phyloP scores from a whole-genome alignment of 2,797 vertebrate genomes.

The Enteromius afrohamiltoni region DNA sequence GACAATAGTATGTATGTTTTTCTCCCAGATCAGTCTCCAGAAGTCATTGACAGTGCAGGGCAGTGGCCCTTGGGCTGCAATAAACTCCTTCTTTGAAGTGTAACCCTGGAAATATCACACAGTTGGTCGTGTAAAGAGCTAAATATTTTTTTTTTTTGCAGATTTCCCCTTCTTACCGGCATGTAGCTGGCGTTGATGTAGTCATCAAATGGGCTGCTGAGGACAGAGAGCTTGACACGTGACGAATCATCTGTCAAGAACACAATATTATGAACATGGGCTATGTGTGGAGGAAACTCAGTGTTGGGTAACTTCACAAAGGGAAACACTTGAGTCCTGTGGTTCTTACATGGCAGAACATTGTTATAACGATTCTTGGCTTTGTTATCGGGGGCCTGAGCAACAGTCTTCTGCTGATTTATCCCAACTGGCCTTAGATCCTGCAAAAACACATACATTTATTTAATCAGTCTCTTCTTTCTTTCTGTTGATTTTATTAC shows the following conservation, averaged over 20 bases:
- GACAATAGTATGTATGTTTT: slow-evolving; percentile 86
- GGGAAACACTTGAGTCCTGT: background rate
- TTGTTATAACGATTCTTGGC: slow-evolving; percentile 96
- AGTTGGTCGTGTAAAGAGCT: background rate
- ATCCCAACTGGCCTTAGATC: slow-evolving; percentile 86
- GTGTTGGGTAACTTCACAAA: background rate
- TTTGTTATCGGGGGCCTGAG: slow-evolving; percentile 85
- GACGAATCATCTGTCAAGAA: slow-evolving; percentile 85
- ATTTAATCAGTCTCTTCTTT: background rate
- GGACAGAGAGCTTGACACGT: slow-evolving; percentile 89
- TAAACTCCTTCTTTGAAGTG: slow-evolving; percentile 87
- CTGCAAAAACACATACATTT: slow-evolving; percentile 67
- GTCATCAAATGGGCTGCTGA: slow-evolving; percentile 80
- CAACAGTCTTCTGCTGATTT: slow-evolving; percentile 81
- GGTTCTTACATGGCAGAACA: slow-evolving; percentile 90
- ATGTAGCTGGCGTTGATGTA: slow-evolving; percentile 97
- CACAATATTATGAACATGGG: slow-evolving; percentile 12
- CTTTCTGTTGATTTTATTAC: background rate
- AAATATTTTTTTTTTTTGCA: background rate
- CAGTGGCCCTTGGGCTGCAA: slow-evolving; percentile 93
- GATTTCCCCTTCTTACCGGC: slow-evolving; percentile 76
- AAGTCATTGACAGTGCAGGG: slow-evolving; percentile 88
- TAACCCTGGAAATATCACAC: slow-evolving; percentile 80
- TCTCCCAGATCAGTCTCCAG: slow-evolving; percentile 98
- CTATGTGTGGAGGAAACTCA: background rate